Base-by-base conservation (phyloP, 2,888 invertebrate species). In the Ramazzottius varieornatus region DNA sequence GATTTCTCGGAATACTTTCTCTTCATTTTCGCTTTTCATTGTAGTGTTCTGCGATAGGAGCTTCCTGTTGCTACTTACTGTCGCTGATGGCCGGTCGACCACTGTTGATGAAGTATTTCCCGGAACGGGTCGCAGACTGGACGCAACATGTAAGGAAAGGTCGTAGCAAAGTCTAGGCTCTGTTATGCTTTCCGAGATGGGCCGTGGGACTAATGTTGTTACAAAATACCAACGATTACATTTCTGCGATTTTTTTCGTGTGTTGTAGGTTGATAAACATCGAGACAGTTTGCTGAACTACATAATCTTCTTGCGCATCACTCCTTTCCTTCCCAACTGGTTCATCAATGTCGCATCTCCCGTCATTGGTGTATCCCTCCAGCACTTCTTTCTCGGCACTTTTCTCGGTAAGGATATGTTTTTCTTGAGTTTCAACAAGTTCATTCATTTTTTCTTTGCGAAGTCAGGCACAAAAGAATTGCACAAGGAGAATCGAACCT, bases 291-390 rank as follows among this genome's bases (percentile, higher is more conserved):
- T 99, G 69, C 81, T 98, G 67, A 90, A 90, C 79, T 99, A 98
- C 75, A 89, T 99, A 71, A 82, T 99, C 73, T 98, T 99, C 77
- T 80, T 98, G 70, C 83, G 98, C 70, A 87, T 98, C 73, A 98
- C 98, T 33, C 98, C 98, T 65, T 85, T 98, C 74, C 80, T 98
- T 71, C 98, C 98, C 4, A 98, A 99, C 77, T 98, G 98, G 98
- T 94, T 98, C 76, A 94, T 94, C 70, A 94, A 94, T 78, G 82
- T 98, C 73, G 85, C 89, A 0, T 88, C 94, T 68, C 98, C 98
- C 46, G 88, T 99, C 46, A 86, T 98, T 72, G 91, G 92, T 71
- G 94, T 99, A 46, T 93, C 94, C 1, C 77, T 96, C 68, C 73
- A 82, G 69, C 89, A 90, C 67, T 98, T 99, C 78, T 89, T 88